These are phyloP conservation scores for Dynastes maya DNA, from an alignment of 2,888 invertebrate genomes.

Conservation along the genomic window DNA sequence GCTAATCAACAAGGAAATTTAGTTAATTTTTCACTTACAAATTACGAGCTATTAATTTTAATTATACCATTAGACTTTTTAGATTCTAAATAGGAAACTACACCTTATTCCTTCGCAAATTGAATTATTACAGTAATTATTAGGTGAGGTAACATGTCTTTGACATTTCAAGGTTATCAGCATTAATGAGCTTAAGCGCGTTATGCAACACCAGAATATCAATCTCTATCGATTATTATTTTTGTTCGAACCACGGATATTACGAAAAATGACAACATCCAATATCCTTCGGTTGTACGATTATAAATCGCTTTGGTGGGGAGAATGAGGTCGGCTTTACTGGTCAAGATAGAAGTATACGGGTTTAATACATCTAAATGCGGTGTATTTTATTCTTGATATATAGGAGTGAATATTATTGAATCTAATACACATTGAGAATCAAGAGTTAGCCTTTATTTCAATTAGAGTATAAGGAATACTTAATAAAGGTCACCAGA, in stretches of 20 bases:
- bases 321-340: slow-evolving; percentile 5
- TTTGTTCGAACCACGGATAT: slow-evolving; percentile 1
- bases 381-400: not conserved
- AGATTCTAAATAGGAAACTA: not conserved
- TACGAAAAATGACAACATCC: not conserved
- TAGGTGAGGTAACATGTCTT: slow-evolving; percentile 4
- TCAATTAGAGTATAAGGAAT: too few species aligned
- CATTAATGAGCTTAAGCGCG: not conserved
- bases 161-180: slow-evolving; percentile 15
- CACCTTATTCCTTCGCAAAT: not conserved
- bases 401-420: not conserved
- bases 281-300: not conserved
- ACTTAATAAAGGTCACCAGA: too few species aligned
- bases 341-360: not conserved
- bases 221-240: slow-evolving; percentile 8
- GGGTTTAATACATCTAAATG: not conserved
- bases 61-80: not conserved
- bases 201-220: slow-evolving; percentile 4
- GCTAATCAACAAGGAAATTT: too few species aligned
- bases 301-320: not conserved
- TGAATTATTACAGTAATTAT: slow-evolving; percentile 2
- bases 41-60: slow-evolving; percentile 4
- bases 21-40: not conserved
- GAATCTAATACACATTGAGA: too few species aligned
- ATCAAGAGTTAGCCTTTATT: too few species aligned